Base-by-base conservation (phyloP, 2,888 invertebrate species). In the Asteroscopus sphinx region DNA sequence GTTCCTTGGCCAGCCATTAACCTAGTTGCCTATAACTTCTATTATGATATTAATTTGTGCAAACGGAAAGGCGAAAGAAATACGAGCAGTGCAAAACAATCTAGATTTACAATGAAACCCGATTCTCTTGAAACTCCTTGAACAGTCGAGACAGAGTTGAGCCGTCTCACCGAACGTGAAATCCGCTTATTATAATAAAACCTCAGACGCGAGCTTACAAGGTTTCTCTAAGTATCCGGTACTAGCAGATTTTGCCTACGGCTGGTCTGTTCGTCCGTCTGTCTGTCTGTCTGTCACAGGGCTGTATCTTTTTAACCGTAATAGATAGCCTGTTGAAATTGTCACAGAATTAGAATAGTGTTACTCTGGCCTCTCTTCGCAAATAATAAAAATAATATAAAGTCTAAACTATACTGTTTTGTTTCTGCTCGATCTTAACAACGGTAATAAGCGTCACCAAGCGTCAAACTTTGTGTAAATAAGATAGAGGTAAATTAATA, bases 101-200 rank as follows among this genome's bases (percentile, higher is more conserved):
- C 87, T 91, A 89, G 86, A 80, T 81, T 90, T 91, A 89, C 90
- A 87, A 75, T 85, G 92, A 85, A 92, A 92, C 87, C 80, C 56
- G 87, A 92, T 68, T 81, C 87, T 77, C 82, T 80, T 82, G 80
- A 85, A 86, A 68, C 87, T 77, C 82, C 80, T 82, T 80, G 85
- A 86, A 68, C 78, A 68, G 75, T 65, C 79, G 77, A 78, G 73
- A 76, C 80, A 61, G 78, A 69, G 40, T 56, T 44, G 59, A 70
- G 73, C 68, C 70, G 71, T 68, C 70, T 64, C 73, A 67, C 59
- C 77, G 68, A 79, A 80, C 83, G 79, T 79, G 68, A 86, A 90
- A 91, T 87, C 89, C 82, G 87, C 87, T 90, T 91, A 91, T 87
- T 83, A 86, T 81, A 86, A 86, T 85, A 86, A 86, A 87, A 85